Conservation (phyloP, 2,113 vertebrate species). For the Carassius gibelio region DNA sequence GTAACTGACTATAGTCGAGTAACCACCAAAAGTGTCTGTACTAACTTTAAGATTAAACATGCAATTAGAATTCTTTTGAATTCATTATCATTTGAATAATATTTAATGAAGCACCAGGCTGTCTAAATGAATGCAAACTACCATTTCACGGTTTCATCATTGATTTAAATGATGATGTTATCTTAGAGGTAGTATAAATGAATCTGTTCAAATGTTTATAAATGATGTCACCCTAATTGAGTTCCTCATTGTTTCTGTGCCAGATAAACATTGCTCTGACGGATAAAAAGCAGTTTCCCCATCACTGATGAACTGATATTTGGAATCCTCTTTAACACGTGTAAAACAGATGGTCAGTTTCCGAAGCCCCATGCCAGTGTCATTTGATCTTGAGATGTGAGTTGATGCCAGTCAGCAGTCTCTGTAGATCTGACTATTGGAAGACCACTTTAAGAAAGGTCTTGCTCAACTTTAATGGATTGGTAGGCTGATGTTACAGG, state of each 20-base stretch:
- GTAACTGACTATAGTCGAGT: background rate
- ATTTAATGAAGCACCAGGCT: background rate
- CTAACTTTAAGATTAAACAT: background rate
- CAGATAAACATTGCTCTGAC: background rate
- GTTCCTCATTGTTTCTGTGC: background rate
- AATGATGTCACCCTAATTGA: background rate
- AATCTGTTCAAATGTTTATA: background rate
- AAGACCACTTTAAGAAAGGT: constrained; percentile 23
- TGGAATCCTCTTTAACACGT: background rate
- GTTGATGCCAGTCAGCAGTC: constrained; percentile 38
- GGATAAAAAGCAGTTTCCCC: background rate
- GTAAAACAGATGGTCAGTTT: background rate
- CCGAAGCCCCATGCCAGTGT: background rate
- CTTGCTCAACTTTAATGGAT: constrained; percentile 29
- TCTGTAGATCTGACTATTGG: background rate
- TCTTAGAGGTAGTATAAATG: background rate
- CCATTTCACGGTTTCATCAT: background rate
- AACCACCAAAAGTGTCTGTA: background rate
- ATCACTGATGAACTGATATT: background rate
- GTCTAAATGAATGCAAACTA: background rate
- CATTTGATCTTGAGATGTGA: constrained; percentile 24
- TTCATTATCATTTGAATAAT: background rate
- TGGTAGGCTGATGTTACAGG: constrained; percentile 21
- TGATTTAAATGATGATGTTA: background rate
- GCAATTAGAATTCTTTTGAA: background rate